These are phyloP conservation scores for Limnodromus scolopaceus DNA, from an alignment of 2,797 vertebrate genomes.

Conservation along the genomic window DNA sequence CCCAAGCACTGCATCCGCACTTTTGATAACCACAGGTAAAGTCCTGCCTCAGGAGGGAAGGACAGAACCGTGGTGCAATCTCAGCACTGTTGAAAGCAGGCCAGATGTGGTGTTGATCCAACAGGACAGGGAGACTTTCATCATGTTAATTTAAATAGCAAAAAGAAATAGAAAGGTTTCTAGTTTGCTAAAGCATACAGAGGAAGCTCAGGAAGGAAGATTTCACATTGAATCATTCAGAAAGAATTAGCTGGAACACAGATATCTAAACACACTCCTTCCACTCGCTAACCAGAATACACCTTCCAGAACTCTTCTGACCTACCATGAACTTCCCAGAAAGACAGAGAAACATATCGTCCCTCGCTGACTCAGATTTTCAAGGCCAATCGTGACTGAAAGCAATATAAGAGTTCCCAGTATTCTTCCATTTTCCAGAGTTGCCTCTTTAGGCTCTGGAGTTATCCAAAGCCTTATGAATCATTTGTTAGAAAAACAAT, in stretches of 20 bases:
- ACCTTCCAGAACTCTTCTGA: not conserved
- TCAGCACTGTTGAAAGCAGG: not conserved
- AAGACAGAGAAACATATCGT: not conserved
- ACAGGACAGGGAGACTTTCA: not conserved
- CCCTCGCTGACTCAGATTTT: not conserved
- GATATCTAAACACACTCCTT: not conserved
- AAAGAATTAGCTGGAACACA: not conserved
- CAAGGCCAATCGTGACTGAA: fast-evolving
- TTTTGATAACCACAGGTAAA: not conserved
- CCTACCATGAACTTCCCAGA: not conserved
- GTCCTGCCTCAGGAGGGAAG: not conserved
- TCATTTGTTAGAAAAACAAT: not conserved
- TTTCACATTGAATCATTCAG: not conserved
- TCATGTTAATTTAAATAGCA: not conserved
- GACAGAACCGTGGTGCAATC: not conserved
- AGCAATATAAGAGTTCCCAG: not conserved
- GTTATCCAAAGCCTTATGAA: fast-evolving
- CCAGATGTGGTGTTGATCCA: not conserved
- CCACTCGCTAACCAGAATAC: not conserved
- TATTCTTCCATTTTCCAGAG: not conserved
- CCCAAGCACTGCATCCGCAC: fast-evolving
- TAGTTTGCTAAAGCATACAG: not conserved
- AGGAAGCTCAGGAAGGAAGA: not conserved
- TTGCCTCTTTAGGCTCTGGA: not conserved
- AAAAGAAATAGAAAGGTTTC: not conserved